Base-by-base conservation (phyloP, 2,888 invertebrate genomes). In the Phytoseiulus persimilis region DNA sequence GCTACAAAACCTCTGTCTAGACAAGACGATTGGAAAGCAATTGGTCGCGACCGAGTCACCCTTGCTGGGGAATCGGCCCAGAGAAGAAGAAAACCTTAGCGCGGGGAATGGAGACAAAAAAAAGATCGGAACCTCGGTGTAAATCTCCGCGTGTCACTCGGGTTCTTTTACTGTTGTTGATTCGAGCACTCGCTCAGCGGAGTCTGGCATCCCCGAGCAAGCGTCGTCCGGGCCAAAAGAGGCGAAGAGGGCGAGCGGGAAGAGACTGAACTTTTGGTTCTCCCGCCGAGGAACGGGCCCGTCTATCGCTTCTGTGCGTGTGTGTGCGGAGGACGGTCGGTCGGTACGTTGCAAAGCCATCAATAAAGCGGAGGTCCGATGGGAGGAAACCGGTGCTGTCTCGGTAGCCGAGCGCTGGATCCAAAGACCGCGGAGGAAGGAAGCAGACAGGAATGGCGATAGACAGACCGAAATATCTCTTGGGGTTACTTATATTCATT, bases 401-500 rank as follows among this genome's bases (percentile, higher is more conserved):
- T 28, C 18, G 65, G 23, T 28, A 28, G 28, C 65, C 28, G 65
- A 65, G 11, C 65, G 65, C 2, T 23, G 65, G 14, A 14, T 65
- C 65, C 65, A 28, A 65, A 65, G 65, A 65, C 65, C 5, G 65
- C 65, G 65, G 65, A 65, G 65, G 65, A 65, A 65, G 65, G 65
- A 65, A 65, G 65, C 65, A 23, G 65, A 14, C 65, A 65, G 65
- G 65, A 65, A 14, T 14, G 46, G 46, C 65, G 65, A 65, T 28
- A 23, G 65, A 23, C 65, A 87, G 9, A n/a, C n/a, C n/a, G 87
- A 87, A 23, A 87, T 87, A 87, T 87, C 87, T 31, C 84, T 84
- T 5, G 31, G 84, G 84, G 84, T 84, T 87, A 87, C 87, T 87
- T 87, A 87, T 87, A 87, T 33, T 87, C 87, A 87, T 87, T 87